Base-by-base conservation (phyloP, 1,140 invertebrate species). In the Charaxes varanes region DNA sequence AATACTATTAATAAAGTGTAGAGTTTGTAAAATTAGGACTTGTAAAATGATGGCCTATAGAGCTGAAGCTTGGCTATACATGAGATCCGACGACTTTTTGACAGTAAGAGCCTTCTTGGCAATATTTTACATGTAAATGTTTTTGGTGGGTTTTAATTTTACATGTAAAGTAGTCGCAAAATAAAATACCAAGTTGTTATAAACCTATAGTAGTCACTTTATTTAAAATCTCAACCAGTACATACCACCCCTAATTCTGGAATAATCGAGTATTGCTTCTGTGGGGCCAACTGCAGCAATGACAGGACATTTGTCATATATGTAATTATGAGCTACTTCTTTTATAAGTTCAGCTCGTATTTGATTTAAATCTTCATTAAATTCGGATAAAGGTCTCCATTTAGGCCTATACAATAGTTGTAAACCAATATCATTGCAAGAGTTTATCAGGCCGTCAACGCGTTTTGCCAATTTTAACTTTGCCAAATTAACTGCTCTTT, bases 371-470 rank as follows among this genome's bases (percentile, higher is more conserved):
- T 90, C 80, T 6, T 87, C 84, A 62, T 90, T 89, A 32, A 93
- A 61, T 61, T 93, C 90, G 33, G 85, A 72, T 6, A 92, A 47
- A 15, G 90, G 89, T 42, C 91, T 87, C 49, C 92, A 76, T 22
- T 90, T 72, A 10, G 88, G 87, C 58, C 90, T 92, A 60, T 90
- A 92, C 23, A 94, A 74, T 69, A 94, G 88, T 79, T 95, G 92
- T 47, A 90, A 84, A 4, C 93, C 94, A 62, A 95, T 92, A 65
- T 95, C 92, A 67, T 93, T 90, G 82, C 91, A 94, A 32, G 93
- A 88, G 6, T 91, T 90, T 1, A 92, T 92, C 2, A 91, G 89
- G 1, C 93, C 92, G 65, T 92, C 90, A 22, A 93, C 65, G 48
- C 91, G 88, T 5, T 92, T 85, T 1, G 92, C 73, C 68, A 94